A percentile compares a stretch with the other conserved stretches of the same genome.
Evolutionary conservation across 2,113 vertebrate species (phyloP).

Genomic region (Vidua macroura): DNA sequence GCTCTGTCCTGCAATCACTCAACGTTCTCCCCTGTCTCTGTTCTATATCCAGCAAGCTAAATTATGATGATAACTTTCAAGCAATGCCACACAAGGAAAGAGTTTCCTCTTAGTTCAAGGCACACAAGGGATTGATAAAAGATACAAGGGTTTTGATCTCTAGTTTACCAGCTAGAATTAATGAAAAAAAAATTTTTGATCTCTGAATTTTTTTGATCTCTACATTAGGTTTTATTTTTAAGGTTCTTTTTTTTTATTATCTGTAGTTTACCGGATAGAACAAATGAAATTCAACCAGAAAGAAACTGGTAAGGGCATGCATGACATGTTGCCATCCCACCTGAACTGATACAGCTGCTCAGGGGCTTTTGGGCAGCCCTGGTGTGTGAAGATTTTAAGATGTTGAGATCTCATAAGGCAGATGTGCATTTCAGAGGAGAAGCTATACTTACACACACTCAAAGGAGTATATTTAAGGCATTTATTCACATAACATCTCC

Average conservation of each 20-base stretch:
- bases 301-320: neutral
- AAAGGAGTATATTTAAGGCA: neutral
- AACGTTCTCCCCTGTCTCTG: neutral
- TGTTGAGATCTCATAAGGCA: neutral
- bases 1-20: slow-evolving; percentile 3
- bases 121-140: slow-evolving; percentile 57
- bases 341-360: neutral
- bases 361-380: neutral
- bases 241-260: neutral
- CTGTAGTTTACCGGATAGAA: slow-evolving; percentile 1
- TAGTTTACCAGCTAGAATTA: slow-evolving; percentile 52
- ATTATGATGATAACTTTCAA: slow-evolving; percentile 24
- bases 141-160: slow-evolving; percentile 58
- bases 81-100: slow-evolving; percentile 52
- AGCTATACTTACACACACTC: neutral
- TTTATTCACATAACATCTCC: neutral
- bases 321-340: neutral
- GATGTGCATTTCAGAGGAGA: neutral
- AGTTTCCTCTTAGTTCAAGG: slow-evolving; percentile 33
- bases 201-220: slow-evolving; percentile 43
- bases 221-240: slow-evolving; percentile 30
- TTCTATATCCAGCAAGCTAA: slow-evolving; percentile 29
- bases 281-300: neutral
- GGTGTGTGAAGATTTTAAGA: neutral
- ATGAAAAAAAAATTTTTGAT: slow-evolving; percentile 10